Evolutionary conservation across 2,888 invertebrate genomes (phyloP), one percentile per base, ranked within the genome.

Genomic region (Callyntrura guangdongensis): DNA sequence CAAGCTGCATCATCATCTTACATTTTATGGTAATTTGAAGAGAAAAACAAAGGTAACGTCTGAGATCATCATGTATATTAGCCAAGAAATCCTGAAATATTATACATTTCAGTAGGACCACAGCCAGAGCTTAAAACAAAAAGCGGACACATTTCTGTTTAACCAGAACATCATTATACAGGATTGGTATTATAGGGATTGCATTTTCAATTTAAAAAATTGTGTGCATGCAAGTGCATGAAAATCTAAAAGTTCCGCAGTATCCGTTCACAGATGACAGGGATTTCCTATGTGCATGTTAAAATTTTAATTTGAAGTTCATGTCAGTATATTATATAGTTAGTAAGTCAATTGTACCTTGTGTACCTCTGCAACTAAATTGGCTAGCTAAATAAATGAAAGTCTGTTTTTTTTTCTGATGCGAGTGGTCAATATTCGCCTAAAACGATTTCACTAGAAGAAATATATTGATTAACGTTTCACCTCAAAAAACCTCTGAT

Each of bases 1-100:
- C 36, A 59, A 77, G 64, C 77, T n/a, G n/a, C 25, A 86, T 77
- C 27, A 74, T 36, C 47, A 88, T 69, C 36, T 81, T 56, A 82
- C 53, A 36, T 20, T 61, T 49, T 61, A 61, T 81, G 59, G 25
- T 81, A 59, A 81, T 81, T 81, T 59, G 17, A 77, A 25, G 53
- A 22, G 53, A n/a, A 25, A 22, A 77, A 27, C 45, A 20, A 74
- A 74, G 53, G 11, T 53, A 56, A 25, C 22, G 14, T n/a, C 74
- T 77, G 53, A 53, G 49, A 53, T 49, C 77, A 77, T 22, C 22
- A 5, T 22, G 17, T 36, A n/a, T 69, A 45, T 36, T 17, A 74
- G 20, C 27, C 36, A 27, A 69, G 67, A 69, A 69, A 69, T 36
- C 11, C n/a, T 69, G 67, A 69, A 69, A 69, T 36, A 27, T 36